These are phyloP conservation scores for Psettodes erumei DNA, from an alignment of 2,113 vertebrate species.

Conservation along the genomic window DNA sequence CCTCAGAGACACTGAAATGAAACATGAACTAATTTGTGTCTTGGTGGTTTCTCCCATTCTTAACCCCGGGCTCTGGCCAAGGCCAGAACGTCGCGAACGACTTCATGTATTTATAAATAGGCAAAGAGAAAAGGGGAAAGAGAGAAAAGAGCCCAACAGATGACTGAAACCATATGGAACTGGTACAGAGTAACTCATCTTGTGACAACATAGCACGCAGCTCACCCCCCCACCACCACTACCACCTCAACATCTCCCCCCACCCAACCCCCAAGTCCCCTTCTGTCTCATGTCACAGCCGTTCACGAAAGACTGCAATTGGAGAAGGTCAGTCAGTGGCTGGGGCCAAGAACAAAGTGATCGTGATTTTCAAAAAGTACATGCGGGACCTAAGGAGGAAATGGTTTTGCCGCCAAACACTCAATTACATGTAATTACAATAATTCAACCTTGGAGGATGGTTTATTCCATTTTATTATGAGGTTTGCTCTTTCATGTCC, in stretches of 20 bases:
- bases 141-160: slow-evolving; percentile 58
- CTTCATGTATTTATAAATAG: slow-evolving; percentile 72
- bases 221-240: not conserved
- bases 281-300: slow-evolving; percentile 73
- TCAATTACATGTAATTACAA: slow-evolving; percentile 83
- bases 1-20: slow-evolving; percentile 64
- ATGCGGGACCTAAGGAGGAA: slow-evolving; percentile 77
- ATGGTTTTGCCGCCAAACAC: slow-evolving; percentile 81
- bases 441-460: slow-evolving; percentile 80
- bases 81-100: slow-evolving; percentile 38
- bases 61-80: slow-evolving; percentile 62
- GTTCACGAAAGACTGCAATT: slow-evolving; percentile 75
- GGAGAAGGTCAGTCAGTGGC: slow-evolving; percentile 79
- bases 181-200: slow-evolving; percentile 68
- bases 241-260: slow-evolving; percentile 12
- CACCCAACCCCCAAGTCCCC: slow-evolving; percentile 29
- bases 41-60: slow-evolving; percentile 68
- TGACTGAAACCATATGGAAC: slow-evolving; percentile 77
- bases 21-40: slow-evolving; percentile 69
- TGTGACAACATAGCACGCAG: slow-evolving; percentile 68
- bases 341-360: slow-evolving; percentile 78
- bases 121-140: slow-evolving; percentile 45
- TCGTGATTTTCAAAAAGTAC: slow-evolving; percentile 75
- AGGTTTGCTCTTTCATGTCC: slow-evolving; percentile 77
- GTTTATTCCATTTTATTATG: slow-evolving; percentile 82